Evolutionary conservation across 2,113 vertebrate species (phyloP).

Genomic region (Thunnus maccoyii): DNA sequence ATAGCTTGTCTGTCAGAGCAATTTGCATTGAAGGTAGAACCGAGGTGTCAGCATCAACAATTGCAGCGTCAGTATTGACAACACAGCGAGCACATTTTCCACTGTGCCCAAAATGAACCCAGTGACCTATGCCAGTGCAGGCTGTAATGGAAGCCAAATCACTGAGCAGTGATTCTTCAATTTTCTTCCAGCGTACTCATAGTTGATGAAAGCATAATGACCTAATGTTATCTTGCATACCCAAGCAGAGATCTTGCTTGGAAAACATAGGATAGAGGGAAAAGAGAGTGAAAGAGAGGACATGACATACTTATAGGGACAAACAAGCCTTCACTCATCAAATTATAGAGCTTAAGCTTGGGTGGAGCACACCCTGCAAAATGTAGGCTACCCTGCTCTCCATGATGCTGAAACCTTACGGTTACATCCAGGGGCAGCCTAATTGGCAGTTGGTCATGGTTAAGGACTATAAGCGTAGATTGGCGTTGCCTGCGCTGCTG

Average conservation of each 20-base stretch:
- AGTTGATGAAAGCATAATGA: slow-evolving; percentile 52
- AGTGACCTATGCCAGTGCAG: slow-evolving; percentile 58
- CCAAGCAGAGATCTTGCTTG: slow-evolving; percentile 50
- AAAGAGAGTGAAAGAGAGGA: slow-evolving; percentile 51
- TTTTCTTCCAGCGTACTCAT: slow-evolving; percentile 40
- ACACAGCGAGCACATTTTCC: slow-evolving; percentile 43
- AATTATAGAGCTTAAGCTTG: slow-evolving; percentile 81
- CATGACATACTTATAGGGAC: slow-evolving; percentile 68
- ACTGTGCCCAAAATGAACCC: slow-evolving; percentile 57
- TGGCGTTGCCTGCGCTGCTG: slow-evolving; percentile 61
- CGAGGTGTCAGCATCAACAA: slow-evolving; percentile 35
- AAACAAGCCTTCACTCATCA: slow-evolving; percentile 74
- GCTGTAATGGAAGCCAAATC: slow-evolving; percentile 51
- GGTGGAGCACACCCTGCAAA: slow-evolving; percentile 77
- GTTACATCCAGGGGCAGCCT: slow-evolving; percentile 69
- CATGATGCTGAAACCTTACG: slow-evolving; percentile 63
- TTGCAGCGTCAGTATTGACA: slow-evolving; percentile 49
- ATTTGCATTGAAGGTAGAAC: slow-evolving; percentile 26
- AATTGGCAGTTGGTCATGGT: slow-evolving; percentile 85
- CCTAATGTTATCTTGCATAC: slow-evolving; percentile 41
- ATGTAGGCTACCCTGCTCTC: slow-evolving; percentile 71
- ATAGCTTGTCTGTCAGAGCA: slow-evolving; percentile 1
- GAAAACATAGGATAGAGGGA: slow-evolving; percentile 26
- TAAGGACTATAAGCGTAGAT: slow-evolving; percentile 72
- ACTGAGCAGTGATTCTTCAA: slow-evolving; percentile 44